These are phyloP conservation scores for Acanthococcus lagerstroemiae DNA, from an alignment of 2,888 invertebrate species.

Conservation along the genomic window DNA sequence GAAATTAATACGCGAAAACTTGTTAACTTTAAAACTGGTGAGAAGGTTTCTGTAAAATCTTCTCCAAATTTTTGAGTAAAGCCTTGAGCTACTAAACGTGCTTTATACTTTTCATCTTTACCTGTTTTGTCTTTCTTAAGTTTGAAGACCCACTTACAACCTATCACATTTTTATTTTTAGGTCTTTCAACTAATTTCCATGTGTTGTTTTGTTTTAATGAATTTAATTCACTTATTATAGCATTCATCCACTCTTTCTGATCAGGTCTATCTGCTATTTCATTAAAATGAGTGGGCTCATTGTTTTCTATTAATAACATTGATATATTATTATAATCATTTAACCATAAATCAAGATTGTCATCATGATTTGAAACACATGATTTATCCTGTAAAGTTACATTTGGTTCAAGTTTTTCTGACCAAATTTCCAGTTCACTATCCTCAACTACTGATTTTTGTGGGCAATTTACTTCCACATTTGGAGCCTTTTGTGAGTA, in stretches of 20 bases:
- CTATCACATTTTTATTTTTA: slow-evolving; percentile 10
- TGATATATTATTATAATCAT: too few species aligned
- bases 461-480: too few species aligned
- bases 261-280: neutral
- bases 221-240: slow-evolving; percentile 3
- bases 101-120: slow-evolving; percentile 36
- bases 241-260: slow-evolving; percentile 23
- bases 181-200: slow-evolving; percentile 28
- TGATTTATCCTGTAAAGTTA: too few species aligned
- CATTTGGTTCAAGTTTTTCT: too few species aligned
- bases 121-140: slow-evolving; percentile 37
- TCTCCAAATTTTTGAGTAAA: slow-evolving; percentile 37
- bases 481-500: too few species aligned
- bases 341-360: too few species aligned
- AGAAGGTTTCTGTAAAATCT: slow-evolving; percentile 39
- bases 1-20: neutral
- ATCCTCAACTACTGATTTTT: too few species aligned
- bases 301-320: too few species aligned
- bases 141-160: slow-evolving; percentile 37
- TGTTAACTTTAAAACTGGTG: slow-evolving; percentile 31
- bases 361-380: too few species aligned
- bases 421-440: too few species aligned
- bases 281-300: neutral
- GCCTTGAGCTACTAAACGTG: slow-evolving; percentile 39
- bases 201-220: slow-evolving; percentile 25